Evolutionary conservation across 2,797 vertebrate species (phyloP).

Genomic region (Micropoecilia bifurca): DNA sequence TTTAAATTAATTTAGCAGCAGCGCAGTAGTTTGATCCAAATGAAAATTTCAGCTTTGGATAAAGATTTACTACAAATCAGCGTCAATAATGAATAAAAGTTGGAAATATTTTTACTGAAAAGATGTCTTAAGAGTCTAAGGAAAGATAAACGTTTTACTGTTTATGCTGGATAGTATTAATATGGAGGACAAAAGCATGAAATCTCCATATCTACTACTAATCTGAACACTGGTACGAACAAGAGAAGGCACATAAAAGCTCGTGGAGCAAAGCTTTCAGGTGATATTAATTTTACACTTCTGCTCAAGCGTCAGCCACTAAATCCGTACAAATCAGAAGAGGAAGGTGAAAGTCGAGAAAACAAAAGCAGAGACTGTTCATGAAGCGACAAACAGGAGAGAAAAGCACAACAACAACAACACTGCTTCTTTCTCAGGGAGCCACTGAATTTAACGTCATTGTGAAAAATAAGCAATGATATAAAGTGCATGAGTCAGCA

Average conservation of each 20-base stretch:
- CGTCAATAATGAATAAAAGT: background rate
- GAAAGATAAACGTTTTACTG: background rate
- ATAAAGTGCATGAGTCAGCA: background rate
- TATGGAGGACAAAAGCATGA: background rate
- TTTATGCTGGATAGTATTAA: background rate
- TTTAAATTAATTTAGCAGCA: conserved; percentile 14
- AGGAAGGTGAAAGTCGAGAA: conserved; percentile 32
- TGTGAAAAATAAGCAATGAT: background rate
- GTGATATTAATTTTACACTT: conserved; percentile 46
- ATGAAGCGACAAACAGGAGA: conserved; percentile 53
- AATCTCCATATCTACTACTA: background rate
- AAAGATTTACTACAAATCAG: background rate
- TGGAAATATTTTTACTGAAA: background rate
- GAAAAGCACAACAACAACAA: conserved; percentile 7
- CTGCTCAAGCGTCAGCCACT: conserved; percentile 33
- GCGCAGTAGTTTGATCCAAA: background rate
- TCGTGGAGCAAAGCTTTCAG: background rate
- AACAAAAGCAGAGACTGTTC: conserved; percentile 61
- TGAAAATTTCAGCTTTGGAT: background rate
- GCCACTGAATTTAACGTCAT: background rate
- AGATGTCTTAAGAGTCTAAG: background rate
- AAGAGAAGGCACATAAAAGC: background rate
- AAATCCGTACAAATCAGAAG: conserved; percentile 27
- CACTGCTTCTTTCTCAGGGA: background rate
- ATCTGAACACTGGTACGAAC: background rate